phyloP scores from a whole-genome alignment of 2,113 vertebrate species.

The Circaetus gallicus region DNA sequence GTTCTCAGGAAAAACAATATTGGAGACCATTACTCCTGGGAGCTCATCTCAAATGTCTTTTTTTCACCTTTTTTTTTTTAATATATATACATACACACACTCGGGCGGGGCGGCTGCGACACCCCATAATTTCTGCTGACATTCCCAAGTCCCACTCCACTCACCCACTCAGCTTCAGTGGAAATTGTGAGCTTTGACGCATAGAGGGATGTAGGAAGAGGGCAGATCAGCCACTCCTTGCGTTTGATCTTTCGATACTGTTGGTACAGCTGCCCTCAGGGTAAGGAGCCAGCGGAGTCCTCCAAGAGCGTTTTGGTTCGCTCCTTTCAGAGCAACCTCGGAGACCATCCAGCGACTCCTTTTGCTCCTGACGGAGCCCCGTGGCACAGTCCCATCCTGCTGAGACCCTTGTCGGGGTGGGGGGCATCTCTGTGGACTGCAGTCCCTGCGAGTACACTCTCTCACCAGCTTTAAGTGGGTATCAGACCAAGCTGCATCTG shows the following conservation, averaged over 20 bases:
- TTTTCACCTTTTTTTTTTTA: not conserved
- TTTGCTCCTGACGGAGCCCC: not conserved
- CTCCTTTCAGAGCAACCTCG: not conserved
- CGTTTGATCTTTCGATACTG: not conserved
- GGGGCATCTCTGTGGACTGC: not conserved
- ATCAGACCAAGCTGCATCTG: not conserved
- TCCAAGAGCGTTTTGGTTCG: not conserved
- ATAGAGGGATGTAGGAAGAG: not conserved
- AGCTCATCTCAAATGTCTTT: not conserved
- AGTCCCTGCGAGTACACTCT: not conserved
- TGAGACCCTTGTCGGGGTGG: not conserved
- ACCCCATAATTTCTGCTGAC: not conserved
- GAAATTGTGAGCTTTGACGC: not conserved
- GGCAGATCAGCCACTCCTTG: not conserved
- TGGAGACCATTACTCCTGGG: not conserved
- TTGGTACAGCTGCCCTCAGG: not conserved
- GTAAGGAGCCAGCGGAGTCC: not conserved
- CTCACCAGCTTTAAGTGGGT: too few species aligned
- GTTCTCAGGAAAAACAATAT: not conserved
- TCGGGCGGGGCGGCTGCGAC: accelerated
- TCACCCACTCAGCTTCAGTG: not conserved
- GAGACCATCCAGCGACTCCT: not conserved
- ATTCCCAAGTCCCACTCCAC: not conserved
- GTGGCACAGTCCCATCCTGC: not conserved
- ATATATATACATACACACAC: not conserved